Evolutionary conservation across 1,140 invertebrate genomes (phyloP).

Genomic region (Meteorus sp.): DNA sequence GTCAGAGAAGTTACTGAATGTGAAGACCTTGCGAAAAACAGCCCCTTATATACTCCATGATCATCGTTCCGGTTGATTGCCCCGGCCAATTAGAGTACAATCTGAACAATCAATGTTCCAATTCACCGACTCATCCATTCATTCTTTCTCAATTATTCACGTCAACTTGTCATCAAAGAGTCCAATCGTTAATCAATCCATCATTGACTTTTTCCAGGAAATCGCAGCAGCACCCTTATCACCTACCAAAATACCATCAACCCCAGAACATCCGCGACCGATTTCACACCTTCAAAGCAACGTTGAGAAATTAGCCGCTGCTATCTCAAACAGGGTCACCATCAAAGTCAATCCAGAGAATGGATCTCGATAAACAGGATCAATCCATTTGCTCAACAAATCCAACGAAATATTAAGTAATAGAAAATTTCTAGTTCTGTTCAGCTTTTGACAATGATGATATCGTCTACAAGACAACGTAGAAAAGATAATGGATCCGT

Average conservation of each 20-base stretch:
- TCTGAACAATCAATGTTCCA: too few species aligned
- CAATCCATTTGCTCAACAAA: neutral
- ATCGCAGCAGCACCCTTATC: slow-evolving; percentile 26
- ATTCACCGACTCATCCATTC: too few species aligned
- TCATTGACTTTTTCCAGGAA: slow-evolving; percentile 35
- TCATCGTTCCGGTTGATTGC: too few species aligned
- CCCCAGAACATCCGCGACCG: slow-evolving; percentile 32
- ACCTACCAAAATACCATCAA: slow-evolving; percentile 25
- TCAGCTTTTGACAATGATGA: too few species aligned
- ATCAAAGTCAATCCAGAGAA: slow-evolving; percentile 55
- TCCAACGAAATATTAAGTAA: too few species aligned
- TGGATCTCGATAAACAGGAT: slow-evolving; percentile 48
- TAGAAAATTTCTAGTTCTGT: too few species aligned
- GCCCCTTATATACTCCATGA: too few species aligned
- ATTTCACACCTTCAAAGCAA: slow-evolving; percentile 38
- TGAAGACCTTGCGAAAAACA: too few species aligned
- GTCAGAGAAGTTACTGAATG: too few species aligned
- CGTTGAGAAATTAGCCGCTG: slow-evolving; percentile 50
- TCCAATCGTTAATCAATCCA: slow-evolving; percentile 2
- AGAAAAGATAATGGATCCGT: too few species aligned
- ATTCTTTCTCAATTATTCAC: neutral
- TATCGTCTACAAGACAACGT: too few species aligned
- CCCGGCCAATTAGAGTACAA: too few species aligned
- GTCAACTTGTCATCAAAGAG: neutral
- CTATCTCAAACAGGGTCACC: slow-evolving; percentile 53